Conservation (phyloP, 2,113 vertebrate genomes). For the Poeciliopsis occidentalis region DNA sequence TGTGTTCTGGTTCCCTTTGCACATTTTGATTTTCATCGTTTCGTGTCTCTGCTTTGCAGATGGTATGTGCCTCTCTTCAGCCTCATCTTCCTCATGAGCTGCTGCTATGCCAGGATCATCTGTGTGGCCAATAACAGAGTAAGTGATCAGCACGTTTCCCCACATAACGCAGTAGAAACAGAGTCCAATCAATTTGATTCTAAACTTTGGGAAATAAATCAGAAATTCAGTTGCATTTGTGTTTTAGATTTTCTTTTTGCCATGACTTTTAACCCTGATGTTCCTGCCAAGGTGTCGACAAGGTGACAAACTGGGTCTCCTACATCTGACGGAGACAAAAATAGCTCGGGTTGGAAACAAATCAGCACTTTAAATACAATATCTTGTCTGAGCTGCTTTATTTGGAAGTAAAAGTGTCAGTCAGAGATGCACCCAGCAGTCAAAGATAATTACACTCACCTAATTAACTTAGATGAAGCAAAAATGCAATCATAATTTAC, state of each 20-base stretch:
- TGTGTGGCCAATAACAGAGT: slow-evolving; percentile 84
- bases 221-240: background rate
- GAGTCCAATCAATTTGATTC: slow-evolving; percentile 34
- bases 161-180: slow-evolving; percentile 12
- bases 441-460: background rate
- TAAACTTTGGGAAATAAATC: background rate
- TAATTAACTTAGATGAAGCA: background rate
- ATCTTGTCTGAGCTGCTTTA: background rate
- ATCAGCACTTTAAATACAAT: background rate
- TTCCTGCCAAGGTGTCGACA: background rate
- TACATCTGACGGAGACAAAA: background rate
- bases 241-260: background rate
- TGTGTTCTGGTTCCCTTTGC: background rate
- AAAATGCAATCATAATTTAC: background rate
- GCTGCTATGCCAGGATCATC: slow-evolving; percentile 84
- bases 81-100: slow-evolving; percentile 86
- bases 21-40: slow-evolving; percentile 8
- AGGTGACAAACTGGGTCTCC: background rate
- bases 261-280: background rate
- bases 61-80: slow-evolving; percentile 82
- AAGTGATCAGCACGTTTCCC: slow-evolving; percentile 47
- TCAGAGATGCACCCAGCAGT: background rate
- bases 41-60: slow-evolving; percentile 69
- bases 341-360: slow-evolving; percentile 7
- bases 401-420: background rate